Percentiles rank a stretch among this genome's conserved stretches.
Conservation (phyloP, 2,888 invertebrate genomes). For the Ophion costatus region DNA sequence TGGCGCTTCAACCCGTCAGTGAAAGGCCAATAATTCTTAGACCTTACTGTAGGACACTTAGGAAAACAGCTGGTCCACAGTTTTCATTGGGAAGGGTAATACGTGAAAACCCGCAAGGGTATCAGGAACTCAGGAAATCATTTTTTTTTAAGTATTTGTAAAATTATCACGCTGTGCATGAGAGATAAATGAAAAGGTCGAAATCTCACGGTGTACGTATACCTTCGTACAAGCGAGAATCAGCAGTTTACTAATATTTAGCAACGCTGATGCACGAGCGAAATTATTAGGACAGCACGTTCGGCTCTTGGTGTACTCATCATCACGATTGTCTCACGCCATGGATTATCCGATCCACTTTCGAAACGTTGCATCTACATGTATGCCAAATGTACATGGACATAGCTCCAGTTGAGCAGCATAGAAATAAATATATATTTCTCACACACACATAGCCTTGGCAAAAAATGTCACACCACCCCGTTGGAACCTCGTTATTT, state of each 20-base stretch:
- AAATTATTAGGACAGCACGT: constrained; percentile 65
- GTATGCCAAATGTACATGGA: neutral
- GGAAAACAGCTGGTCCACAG: neutral
- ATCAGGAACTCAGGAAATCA: neutral
- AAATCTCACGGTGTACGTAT: constrained; percentile 37
- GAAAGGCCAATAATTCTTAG: too few relatives aligned
- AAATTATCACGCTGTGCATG: constrained; percentile 46
- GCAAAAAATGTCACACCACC: too few relatives aligned
- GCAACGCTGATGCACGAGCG: constrained; percentile 30
- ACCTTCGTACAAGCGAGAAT: constrained; percentile 57
- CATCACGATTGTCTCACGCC: constrained; percentile 65
- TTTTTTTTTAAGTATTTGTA: too few relatives aligned
- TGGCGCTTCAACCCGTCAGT: too few relatives aligned
- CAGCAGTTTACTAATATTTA: constrained; percentile 34
- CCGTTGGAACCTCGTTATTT: too few relatives aligned
- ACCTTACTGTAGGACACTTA: too few relatives aligned
- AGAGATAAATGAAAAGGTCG: constrained; percentile 60
- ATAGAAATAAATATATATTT: neutral
- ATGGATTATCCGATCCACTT: constrained; percentile 63
- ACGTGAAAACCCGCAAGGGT: neutral
- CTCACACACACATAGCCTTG: neutral
- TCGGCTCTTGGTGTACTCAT: constrained; percentile 44
- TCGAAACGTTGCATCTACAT: constrained; percentile 39
- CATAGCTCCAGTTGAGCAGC: constrained; percentile 4
- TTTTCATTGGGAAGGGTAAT: neutral